Evolutionary conservation across 2,113 vertebrate genomes (phyloP).

Genomic region (Glaucidium brasilianum): DNA sequence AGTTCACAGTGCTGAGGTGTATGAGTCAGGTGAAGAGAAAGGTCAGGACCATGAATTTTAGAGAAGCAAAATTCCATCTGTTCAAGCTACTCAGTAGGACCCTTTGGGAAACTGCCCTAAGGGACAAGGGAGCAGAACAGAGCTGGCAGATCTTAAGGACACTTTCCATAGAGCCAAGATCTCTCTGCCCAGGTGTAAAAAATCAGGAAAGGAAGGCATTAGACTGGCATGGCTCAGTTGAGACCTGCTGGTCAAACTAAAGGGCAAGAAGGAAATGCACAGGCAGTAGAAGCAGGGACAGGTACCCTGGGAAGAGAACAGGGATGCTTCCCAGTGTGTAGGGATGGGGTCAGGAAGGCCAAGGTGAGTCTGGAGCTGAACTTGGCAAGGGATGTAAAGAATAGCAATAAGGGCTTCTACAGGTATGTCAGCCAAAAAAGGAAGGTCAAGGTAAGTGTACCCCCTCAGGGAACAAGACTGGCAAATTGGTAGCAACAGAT

Average conservation of each 20-base stretch:
- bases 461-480: accelerated
- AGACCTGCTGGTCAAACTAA: neutral
- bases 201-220: neutral
- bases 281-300: neutral
- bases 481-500: neutral
- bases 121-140: neutral
- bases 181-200: neutral
- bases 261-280: neutral
- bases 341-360: neutral
- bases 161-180: neutral
- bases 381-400: neutral
- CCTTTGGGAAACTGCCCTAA: neutral
- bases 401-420: neutral
- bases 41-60: neutral
- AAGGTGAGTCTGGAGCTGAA: neutral
- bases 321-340: neutral
- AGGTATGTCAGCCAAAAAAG: neutral
- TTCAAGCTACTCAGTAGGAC: neutral
- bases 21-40: neutral
- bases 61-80: neutral
- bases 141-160: neutral
- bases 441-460: neutral
- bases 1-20: neutral
- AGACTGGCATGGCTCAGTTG: neutral
- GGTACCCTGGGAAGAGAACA: neutral